These are phyloP conservation scores for Cheilosia variabilis DNA, from an alignment of 2,888 invertebrate species.

Conservation along the genomic window DNA sequence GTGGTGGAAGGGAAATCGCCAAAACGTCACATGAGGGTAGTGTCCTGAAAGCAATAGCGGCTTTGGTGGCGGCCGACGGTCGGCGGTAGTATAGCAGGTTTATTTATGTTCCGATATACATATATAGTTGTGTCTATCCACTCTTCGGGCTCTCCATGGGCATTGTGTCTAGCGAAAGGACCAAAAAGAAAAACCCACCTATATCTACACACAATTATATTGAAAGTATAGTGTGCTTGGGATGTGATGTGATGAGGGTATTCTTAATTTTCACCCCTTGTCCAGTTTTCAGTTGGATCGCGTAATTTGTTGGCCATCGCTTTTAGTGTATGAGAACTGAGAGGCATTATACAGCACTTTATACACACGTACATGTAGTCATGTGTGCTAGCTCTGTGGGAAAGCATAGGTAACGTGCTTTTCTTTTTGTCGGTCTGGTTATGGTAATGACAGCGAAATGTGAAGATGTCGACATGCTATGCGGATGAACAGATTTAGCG, in stretches of 20 bases:
- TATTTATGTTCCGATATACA: constrained; percentile 64
- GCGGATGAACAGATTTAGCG: constrained; percentile 54
- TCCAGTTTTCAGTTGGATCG: constrained; percentile 56
- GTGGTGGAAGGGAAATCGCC: constrained; percentile 71
- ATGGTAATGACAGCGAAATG: constrained; percentile 65
- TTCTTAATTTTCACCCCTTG: constrained; percentile 71
- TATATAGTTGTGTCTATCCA: constrained; percentile 61
- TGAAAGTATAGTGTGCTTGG: constrained; percentile 21
- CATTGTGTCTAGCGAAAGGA: constrained; percentile 37
- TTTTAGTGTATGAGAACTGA: constrained; percentile 50
- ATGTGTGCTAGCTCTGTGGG: constrained; percentile 18
- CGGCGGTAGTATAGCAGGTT: constrained; percentile 54
- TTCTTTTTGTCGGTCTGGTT: constrained; percentile 26
- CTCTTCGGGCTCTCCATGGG: constrained; percentile 18
- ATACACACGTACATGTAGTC: constrained; percentile 5
- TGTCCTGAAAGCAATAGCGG: constrained; percentile 63
- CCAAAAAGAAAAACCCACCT: constrained; percentile 22
- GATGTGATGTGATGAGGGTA: constrained; percentile 70
- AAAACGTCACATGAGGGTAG: constrained; percentile 71
- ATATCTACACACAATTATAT: not conserved
- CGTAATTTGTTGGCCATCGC: constrained; percentile 70
- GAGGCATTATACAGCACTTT: constrained; percentile 41
- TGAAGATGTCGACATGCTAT: constrained; percentile 43
- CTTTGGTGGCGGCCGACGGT: constrained; percentile 17
- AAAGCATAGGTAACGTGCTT: constrained; percentile 19